Base-by-base conservation (phyloP, 37 sponge, comb jelly and placozoan species). In the Oscarella lobularis region DNA sequence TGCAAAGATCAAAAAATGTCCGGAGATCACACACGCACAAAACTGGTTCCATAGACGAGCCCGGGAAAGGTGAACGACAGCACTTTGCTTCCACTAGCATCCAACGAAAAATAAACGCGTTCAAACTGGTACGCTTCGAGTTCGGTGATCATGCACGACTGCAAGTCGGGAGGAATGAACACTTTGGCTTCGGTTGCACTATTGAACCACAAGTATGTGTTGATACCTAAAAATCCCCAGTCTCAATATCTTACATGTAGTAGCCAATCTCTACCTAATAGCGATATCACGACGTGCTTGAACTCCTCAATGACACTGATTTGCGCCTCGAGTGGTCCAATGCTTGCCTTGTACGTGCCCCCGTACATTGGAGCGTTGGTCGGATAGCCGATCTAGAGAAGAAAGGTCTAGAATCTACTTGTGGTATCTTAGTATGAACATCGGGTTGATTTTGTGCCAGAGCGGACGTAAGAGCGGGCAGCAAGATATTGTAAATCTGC, bases 201-300 rank as follows among this genome's bases (percentile, higher is more conserved):
- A 9, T 27, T 20, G 20, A 27, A 48, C 60, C 20, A 9, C 60
- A 48, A 27, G 20, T 27, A 48, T 48, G 20, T 20, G 20, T 20
- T 48, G 60, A 48, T 48, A 48, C 60, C 60, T 48, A 48, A 48
- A n/a, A n/a, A n/a, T n/a, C n/a, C n/a, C n/a, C n/a, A n/a, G n/a
- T n/a, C n/a, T n/a, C n/a, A n/a, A n/a, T n/a, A n/a, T n/a, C n/a
- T n/a, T n/a, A n/a, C n/a, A n/a, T n/a, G n/a, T n/a, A n/a, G n/a
- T n/a, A n/a, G n/a, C n/a, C n/a, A n/a, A n/a, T n/a, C n/a, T n/a
- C n/a, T n/a, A n/a, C n/a, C n/a, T n/a, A n/a, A n/a, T n/a, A n/a
- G n/a, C n/a, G n/a, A n/a, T n/a, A n/a, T n/a, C n/a, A n/a, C n/a
- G n/a, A n/a, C n/a, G n/a, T n/a, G n/a, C n/a, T n/a, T n/a, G n/a